A percentile compares a stretch with the other conserved stretches of the same genome.
These are phyloP conservation scores for Actinernus sp. DNA, from an alignment of 92 coral and sea anemone genomes.

Conservation along the genomic window DNA sequence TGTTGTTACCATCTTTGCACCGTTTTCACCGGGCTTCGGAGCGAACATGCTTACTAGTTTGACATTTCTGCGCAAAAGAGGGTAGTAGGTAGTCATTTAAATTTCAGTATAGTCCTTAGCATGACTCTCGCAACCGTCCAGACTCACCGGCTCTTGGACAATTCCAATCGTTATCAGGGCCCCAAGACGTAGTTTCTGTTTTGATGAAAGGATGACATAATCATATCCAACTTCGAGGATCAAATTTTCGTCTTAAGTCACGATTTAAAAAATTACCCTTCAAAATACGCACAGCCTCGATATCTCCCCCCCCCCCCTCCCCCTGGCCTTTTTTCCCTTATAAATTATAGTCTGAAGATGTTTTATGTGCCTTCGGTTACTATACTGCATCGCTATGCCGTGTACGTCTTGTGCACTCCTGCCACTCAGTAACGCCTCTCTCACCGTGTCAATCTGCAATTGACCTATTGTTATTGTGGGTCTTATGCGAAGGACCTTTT, in stretches of 20 bases:
- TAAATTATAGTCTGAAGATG: constrained; percentile 30
- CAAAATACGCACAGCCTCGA: constrained; percentile 38
- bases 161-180: constrained; percentile 36
- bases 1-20: constrained; percentile 10
- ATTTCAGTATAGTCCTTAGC: constrained; percentile 54
- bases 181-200: constrained; percentile 25
- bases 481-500: constrained; percentile 9
- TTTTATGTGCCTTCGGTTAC: constrained; percentile 52
- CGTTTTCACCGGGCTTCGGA: constrained; percentile 50
- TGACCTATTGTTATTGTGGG: constrained; percentile 27
- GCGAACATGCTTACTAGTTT: constrained; percentile 53
- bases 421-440: constrained; percentile 57
- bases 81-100: constrained; percentile 50
- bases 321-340: constrained; percentile 14
- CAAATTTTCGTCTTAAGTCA: constrained; percentile 34
- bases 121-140: constrained; percentile 64
- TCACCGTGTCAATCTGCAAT: constrained; percentile 50
- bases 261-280: constrained; percentile 39
- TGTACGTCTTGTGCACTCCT: constrained; percentile 29
- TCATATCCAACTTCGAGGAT: constrained; percentile 49
- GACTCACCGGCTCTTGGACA: constrained; percentile 47
- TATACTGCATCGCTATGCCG: constrained; percentile 27
- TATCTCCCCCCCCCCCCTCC: constrained; percentile 36
- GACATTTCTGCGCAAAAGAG: constrained; percentile 31
- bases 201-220: constrained; percentile 39